Evolutionary conservation across 2,113 vertebrate genomes (phyloP).

Genomic region (Galbula dea): DNA sequence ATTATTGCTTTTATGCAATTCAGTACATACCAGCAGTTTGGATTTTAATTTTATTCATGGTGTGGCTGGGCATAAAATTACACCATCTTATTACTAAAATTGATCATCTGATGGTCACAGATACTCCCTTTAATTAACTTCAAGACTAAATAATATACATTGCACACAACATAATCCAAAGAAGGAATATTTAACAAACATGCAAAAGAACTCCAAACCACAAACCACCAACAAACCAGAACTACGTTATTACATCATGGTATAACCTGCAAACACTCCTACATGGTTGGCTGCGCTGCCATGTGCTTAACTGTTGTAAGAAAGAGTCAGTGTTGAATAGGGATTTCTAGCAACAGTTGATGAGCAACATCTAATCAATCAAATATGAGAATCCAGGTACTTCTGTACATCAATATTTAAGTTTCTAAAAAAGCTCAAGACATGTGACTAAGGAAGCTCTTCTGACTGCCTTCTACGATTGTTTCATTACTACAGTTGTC

Average conservation of each 20-base stretch:
- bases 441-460: neutral
- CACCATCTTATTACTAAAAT: neutral
- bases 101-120: neutral
- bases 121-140: neutral
- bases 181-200: neutral
- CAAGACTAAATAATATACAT: neutral
- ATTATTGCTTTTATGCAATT: neutral
- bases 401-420: neutral
- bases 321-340: neutral
- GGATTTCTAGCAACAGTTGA: neutral
- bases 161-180: neutral
- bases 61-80: neutral
- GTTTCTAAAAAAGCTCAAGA: neutral
- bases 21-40: neutral
- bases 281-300: neutral
- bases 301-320: neutral
- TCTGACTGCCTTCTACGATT: neutral
- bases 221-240: too few relatives aligned
- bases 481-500: neutral
- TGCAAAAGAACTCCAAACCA: fast-evolving
- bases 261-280: neutral
- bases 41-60: neutral
- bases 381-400: neutral
- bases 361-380: neutral
- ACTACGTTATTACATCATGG: neutral